A percentile compares a stretch with the other conserved stretches of the same genome.
Conservation (phyloP, 2,113 vertebrate species). For the Microcebus griseorufus region DNA sequence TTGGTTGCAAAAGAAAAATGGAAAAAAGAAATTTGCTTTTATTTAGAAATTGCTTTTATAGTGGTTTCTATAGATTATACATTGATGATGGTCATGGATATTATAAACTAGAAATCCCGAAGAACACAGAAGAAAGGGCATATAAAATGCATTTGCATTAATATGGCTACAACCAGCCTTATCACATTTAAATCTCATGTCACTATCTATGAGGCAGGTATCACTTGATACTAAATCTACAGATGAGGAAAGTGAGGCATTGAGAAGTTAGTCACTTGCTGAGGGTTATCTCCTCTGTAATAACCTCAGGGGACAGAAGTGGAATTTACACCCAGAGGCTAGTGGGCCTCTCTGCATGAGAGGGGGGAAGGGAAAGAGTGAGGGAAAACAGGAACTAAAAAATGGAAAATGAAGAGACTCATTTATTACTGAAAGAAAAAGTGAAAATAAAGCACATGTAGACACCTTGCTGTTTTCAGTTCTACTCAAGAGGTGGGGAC, state of each 20-base stretch:
- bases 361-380: not conserved
- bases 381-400: not conserved
- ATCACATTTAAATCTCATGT: not conserved
- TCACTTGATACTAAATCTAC: not conserved
- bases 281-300: fast-evolving
- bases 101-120: not conserved
- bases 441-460: not conserved
- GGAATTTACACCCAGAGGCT: not conserved
- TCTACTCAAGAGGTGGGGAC: not conserved
- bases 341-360: not conserved
- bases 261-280: not conserved
- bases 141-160: not conserved
- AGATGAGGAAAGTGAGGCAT: not conserved
- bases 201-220: not conserved
- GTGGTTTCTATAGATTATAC: not conserved
- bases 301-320: not conserved
- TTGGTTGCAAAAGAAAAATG: not conserved
- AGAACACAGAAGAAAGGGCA: not conserved
- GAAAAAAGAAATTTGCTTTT: not conserved
- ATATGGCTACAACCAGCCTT: not conserved
- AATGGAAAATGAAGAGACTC: not conserved
- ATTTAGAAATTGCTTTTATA: not conserved
- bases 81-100: not conserved
- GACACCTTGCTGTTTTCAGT: not conserved
- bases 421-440: not conserved